Percentiles rank a stretch among this genome's conserved stretches.
Conservation (phyloP, 2,113 vertebrate species). For the Oreochromis aureus region DNA sequence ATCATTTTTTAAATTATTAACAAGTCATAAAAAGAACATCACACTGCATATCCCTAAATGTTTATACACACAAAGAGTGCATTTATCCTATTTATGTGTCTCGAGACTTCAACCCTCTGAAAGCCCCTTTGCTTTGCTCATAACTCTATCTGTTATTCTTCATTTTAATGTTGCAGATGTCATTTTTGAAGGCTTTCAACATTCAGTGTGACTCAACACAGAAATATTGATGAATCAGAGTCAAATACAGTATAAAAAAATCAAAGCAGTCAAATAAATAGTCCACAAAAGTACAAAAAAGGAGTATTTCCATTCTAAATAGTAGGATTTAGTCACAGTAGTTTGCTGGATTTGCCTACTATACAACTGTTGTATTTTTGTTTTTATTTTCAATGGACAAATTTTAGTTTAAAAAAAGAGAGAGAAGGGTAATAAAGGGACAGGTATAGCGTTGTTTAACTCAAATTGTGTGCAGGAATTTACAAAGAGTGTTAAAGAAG, state of each 20-base stretch:
- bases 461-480: neutral
- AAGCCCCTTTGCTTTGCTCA: neutral
- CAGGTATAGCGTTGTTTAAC: neutral
- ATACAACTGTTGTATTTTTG: neutral
- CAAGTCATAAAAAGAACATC: neutral
- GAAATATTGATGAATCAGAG: neutral
- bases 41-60: no score
- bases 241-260: neutral
- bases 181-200: neutral
- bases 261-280: neutral
- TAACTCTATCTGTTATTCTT: neutral
- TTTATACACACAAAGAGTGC: neutral
- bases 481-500: neutral
- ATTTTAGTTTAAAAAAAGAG: neutral
- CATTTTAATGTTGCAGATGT: neutral
- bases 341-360: neutral
- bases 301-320: neutral
- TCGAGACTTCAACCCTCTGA: neutral
- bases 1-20: neutral
- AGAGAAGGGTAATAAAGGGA: accelerated
- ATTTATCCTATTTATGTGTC: neutral
- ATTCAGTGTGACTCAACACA: neutral
- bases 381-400: neutral
- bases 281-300: neutral
- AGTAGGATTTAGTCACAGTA: neutral